These are phyloP conservation scores for Sarcophaga variegata DNA, from an alignment of 2,888 invertebrate genomes.

Conservation along the genomic window DNA sequence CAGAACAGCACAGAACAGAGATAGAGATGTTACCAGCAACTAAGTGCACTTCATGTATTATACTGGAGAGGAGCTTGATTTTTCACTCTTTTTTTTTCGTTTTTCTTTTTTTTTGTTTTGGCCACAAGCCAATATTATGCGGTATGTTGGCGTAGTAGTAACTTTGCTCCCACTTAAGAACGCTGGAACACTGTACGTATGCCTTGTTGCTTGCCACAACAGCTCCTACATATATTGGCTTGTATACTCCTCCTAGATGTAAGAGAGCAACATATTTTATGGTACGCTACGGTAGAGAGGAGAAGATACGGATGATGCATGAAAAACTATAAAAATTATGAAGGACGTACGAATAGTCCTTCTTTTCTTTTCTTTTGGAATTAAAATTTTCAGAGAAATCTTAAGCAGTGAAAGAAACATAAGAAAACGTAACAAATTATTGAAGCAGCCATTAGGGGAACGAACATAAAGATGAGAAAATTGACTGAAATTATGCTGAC, in stretches of 20 bases:
- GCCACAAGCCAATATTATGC: conserved; percentile 79
- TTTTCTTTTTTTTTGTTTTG: conserved; percentile 72
- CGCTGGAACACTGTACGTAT: too few species aligned
- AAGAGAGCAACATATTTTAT: too few species aligned
- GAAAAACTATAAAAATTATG: not conserved
- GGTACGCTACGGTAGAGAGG: too few species aligned
- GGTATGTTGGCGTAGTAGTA: conserved; percentile 63
- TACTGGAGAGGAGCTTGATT: not conserved
- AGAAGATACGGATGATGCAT: too few species aligned
- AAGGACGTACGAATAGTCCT: conserved; percentile 42
- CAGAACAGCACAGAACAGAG: too few species aligned
- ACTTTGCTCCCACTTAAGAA: conserved; percentile 5
- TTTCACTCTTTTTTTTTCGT: conserved; percentile 45
- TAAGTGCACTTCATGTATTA: conserved; percentile 59
- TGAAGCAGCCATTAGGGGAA: not conserved
- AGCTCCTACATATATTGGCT: too few species aligned
- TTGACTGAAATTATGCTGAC: conserved; percentile 52
- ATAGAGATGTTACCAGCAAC: conserved; percentile 21
- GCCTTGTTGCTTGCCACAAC: too few species aligned
- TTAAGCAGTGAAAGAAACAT: not conserved
- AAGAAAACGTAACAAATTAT: not conserved
- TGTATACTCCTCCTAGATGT: too few species aligned
- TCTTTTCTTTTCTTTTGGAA: not conserved
- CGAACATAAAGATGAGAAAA: conserved; percentile 44
- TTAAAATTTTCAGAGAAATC: too few species aligned